A percentile compares a stretch with the other conserved stretches of the same genome.
These are phyloP conservation scores for Siniperca chuatsi DNA, from an alignment of 2,113 vertebrate species.

Conservation along the genomic window DNA sequence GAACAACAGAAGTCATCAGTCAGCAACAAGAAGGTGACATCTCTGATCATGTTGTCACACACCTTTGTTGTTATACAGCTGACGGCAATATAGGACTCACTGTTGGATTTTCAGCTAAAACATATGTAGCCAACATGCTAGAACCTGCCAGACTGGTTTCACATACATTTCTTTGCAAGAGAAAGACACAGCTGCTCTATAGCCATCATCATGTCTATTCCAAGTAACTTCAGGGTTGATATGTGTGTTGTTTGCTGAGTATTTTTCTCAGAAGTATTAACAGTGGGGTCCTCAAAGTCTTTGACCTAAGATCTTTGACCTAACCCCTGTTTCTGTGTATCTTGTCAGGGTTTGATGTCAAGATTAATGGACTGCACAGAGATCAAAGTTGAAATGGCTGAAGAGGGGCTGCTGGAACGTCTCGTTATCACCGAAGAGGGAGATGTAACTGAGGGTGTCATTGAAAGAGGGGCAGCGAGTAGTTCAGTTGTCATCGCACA, in stretches of 20 bases:
- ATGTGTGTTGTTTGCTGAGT: neutral
- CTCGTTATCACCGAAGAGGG: constrained; percentile 80
- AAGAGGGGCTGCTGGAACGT: constrained; percentile 61
- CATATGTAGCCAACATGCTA: constrained; percentile 38
- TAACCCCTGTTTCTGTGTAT: neutral
- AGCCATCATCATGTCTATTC: neutral
- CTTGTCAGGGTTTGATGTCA: constrained; percentile 40
- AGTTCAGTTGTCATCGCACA: neutral
- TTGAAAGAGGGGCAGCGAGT: neutral
- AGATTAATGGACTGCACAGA: constrained; percentile 43
- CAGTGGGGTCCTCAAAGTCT: neutral
- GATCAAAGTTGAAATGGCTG: constrained; percentile 68
- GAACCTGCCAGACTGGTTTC: constrained; percentile 72
- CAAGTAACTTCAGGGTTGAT: constrained; percentile 7
- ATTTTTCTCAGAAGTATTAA: neutral
- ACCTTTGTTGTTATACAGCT: constrained; percentile 1
- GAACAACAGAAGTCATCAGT: neutral
- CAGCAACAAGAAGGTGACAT: neutral
- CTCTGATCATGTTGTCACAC: neutral
- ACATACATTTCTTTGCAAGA: neutral
- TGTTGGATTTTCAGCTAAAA: constrained; percentile 34
- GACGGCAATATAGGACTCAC: neutral
- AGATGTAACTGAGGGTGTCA: constrained; percentile 49
- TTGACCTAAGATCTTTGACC: constrained; percentile 16
- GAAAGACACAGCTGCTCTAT: constrained; percentile 14